Base-by-base conservation (phyloP, 1,140 invertebrate genomes). In the Schlechtendalia chinensis region DNA sequence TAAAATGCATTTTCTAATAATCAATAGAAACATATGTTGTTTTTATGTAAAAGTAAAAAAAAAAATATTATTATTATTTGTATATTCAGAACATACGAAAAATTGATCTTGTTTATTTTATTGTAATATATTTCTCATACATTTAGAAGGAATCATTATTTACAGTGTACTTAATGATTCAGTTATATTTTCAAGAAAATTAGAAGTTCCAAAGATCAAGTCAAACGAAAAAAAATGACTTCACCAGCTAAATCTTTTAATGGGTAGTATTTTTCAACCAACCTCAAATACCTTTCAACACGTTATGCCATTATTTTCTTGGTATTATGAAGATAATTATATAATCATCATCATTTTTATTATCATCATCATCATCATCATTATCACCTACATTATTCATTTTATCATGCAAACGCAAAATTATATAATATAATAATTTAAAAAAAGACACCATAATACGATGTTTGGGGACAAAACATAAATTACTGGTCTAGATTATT, bases 311-410 rank as follows among this genome's bases (percentile, higher is more conserved):
- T 24, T 69, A 27, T 27, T 69, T 69, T 69, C 22, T 59, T 32
- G 67, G n/a, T 14, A 39, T 50, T 69, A 69, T 69, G 47, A 69
- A 69, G 50, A 69, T 69, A 69, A 69, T 69, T 50, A 69, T 69
- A 24, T 22, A 50, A 50, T 50, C 67, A 27, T 39, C 8, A 39
- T 65, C 19, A n/a, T 39, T 29, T 11, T 39, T 0, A 65, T 12
- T 10, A 32, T 63, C 17, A 8, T n/a, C 10, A 4, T 39, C 17
- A 12, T 19, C 27, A 17, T 65, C n/a, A 27, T 17, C 19, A 29
- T 65, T n/a, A n/a, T n/a, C n/a, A n/a, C n/a, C n/a, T n/a, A n/a
- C n/a, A n/a, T n/a, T n/a, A n/a, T n/a, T n/a, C n/a, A n/a, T n/a
- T n/a, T n/a, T n/a, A n/a, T n/a, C n/a, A n/a, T n/a, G n/a, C n/a